These are phyloP conservation scores for Acanthis flammea DNA, from an alignment of 2,797 vertebrate genomes.

Conservation along the genomic window DNA sequence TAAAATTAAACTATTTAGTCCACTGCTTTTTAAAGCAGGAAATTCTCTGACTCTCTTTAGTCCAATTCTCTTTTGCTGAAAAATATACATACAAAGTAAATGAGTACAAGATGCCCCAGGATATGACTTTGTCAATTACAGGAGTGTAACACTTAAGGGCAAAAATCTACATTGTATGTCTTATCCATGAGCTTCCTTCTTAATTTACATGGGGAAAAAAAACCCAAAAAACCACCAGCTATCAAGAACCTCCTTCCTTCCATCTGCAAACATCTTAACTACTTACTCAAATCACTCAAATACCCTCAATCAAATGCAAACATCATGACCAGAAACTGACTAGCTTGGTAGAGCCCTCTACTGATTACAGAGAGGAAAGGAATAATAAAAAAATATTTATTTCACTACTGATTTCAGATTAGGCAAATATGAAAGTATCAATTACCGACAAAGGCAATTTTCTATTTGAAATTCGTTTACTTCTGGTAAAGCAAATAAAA, in stretches of 20 bases:
- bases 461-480: background rate
- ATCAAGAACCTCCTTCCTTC: background rate
- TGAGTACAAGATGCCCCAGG: background rate
- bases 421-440: background rate
- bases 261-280: background rate
- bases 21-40: background rate
- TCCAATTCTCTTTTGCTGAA: background rate
- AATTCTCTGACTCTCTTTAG: background rate
- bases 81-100: background rate
- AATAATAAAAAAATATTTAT: background rate
- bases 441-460: background rate
- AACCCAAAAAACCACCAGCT: too few relatives aligned
- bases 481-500: background rate
- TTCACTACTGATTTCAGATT: background rate
- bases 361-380: background rate
- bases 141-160: background rate
- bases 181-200: background rate
- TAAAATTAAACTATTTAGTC: background rate
- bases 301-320: background rate
- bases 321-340: background rate
- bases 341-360: conserved; percentile 2
- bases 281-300: background rate
- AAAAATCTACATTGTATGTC: background rate
- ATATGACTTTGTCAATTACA: background rate
- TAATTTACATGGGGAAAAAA: background rate